Conservation (phyloP, 2,888 invertebrate genomes). For the Chironomus riparius region DNA sequence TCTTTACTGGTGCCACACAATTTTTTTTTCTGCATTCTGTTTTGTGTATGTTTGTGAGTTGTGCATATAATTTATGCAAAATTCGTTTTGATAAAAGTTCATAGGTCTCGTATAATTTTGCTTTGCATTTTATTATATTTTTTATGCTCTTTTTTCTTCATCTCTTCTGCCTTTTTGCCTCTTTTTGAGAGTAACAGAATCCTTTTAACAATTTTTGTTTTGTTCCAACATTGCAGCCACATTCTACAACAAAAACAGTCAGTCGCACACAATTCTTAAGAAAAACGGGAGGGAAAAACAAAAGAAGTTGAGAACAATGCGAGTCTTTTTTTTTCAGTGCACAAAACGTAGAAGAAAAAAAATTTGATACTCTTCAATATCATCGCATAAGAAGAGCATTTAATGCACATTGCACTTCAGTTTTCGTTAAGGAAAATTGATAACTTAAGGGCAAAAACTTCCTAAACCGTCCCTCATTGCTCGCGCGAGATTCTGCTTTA, state of each 20-base stretch:
- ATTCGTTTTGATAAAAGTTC: conserved; percentile 24
- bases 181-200: not conserved
- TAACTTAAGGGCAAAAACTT: conserved; percentile 18
- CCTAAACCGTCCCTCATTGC: conserved; percentile 6
- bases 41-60: not conserved
- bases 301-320: conserved; percentile 1
- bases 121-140: conserved; percentile 25
- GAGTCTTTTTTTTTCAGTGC: not conserved
- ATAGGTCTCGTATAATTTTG: conserved; percentile 25
- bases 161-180: not conserved
- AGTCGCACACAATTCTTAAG: conserved; percentile 1
- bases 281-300: not conserved
- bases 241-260: not conserved
- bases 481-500: not conserved
- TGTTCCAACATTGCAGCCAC: not conserved
- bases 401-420: not conserved
- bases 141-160: not conserved
- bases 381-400: not conserved
- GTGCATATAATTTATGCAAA: conserved; percentile 22
- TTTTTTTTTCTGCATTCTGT: not conserved
- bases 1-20: too few species aligned
- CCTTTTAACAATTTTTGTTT: not conserved
- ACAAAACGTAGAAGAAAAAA: not conserved
- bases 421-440: conserved; percentile 2
- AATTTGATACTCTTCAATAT: conserved; percentile 10